Evolutionary conservation across 2,888 invertebrate species (phyloP).

Genomic region (Oscheius myriophilus): DNA sequence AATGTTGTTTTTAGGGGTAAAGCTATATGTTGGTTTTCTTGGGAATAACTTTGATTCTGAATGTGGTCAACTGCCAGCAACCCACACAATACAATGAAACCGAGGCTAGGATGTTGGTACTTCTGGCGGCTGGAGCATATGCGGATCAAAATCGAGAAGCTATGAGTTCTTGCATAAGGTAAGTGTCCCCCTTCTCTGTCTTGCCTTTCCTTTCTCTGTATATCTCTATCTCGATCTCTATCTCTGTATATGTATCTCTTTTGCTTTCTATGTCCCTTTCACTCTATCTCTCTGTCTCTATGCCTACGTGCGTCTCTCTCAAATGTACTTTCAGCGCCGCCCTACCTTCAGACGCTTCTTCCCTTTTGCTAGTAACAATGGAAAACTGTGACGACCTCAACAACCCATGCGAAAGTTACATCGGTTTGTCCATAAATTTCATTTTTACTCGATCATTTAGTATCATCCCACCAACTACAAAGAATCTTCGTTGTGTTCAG

Average conservation of each 20-base stretch:
- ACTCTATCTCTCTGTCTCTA: not conserved
- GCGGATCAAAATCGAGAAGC: conserved; percentile 27
- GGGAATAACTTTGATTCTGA: not conserved
- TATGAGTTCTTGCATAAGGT: conserved; percentile 20
- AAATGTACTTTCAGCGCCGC: conserved; percentile 1
- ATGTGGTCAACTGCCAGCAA: conserved; percentile 11
- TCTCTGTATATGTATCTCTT: not conserved
- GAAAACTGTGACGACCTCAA: conserved; percentile 42
- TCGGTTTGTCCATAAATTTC: conserved; percentile 17
- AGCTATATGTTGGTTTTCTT: too few relatives aligned
- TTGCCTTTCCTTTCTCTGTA: not conserved
- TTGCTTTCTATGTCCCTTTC: too few relatives aligned
- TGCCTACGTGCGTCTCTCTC: too few relatives aligned
- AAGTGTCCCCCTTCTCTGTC: too few relatives aligned
- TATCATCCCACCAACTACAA: conserved; percentile 28
- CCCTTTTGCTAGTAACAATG: conserved; percentile 28
- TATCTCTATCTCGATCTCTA: not conserved
- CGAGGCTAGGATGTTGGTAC: conserved; percentile 48
- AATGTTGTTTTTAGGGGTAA: too few relatives aligned
- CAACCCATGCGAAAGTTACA: conserved; percentile 46
- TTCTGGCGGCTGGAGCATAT: conserved; percentile 59
- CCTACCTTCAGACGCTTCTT: conserved; percentile 8
- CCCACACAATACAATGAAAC: conserved; percentile 51
- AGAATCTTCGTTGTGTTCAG: conserved; percentile 42
- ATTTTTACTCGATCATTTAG: conserved; percentile 11